phyloP scores from a whole-genome alignment of 2,113 vertebrate species.

The Coturnix japonica region DNA sequence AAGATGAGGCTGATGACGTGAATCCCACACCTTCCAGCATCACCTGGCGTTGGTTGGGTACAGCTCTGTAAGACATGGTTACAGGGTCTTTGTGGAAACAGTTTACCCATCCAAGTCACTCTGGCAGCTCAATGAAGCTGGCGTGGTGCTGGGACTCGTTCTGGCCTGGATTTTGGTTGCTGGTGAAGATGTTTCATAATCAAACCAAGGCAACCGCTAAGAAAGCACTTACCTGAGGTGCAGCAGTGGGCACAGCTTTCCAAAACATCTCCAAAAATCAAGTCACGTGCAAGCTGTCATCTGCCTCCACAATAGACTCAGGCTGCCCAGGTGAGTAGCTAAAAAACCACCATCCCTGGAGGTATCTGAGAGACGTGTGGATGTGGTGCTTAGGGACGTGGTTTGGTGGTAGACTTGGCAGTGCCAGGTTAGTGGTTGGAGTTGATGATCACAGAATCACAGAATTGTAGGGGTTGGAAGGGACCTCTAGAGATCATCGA shows the following conservation, averaged over 20 bases:
- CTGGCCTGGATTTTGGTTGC: neutral
- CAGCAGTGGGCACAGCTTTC: neutral
- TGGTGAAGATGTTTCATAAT: neutral
- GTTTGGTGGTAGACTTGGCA: neutral
- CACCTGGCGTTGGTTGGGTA: neutral
- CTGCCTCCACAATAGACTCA: neutral
- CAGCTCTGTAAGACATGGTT: neutral
- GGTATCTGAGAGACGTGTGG: neutral
- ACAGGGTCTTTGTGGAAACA: neutral
- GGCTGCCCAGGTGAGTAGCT: neutral
- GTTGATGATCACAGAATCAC: too few relatives aligned
- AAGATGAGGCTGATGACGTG: rapidly evolving
- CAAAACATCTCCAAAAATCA: neutral
- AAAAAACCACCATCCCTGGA: neutral
- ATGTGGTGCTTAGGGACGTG: neutral
- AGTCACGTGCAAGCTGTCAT: rapidly evolving
- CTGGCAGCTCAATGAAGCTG: neutral
- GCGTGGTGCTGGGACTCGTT: rapidly evolving
- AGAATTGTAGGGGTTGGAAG: too few relatives aligned
- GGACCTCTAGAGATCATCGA: too few relatives aligned
- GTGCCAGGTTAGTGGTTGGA: neutral
- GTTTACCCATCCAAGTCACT: neutral
- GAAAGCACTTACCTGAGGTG: neutral
- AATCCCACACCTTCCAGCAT: neutral
- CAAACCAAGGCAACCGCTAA: neutral